Evolutionary conservation across 2,113 vertebrate species (phyloP).

Genomic region (Strix uralensis): DNA sequence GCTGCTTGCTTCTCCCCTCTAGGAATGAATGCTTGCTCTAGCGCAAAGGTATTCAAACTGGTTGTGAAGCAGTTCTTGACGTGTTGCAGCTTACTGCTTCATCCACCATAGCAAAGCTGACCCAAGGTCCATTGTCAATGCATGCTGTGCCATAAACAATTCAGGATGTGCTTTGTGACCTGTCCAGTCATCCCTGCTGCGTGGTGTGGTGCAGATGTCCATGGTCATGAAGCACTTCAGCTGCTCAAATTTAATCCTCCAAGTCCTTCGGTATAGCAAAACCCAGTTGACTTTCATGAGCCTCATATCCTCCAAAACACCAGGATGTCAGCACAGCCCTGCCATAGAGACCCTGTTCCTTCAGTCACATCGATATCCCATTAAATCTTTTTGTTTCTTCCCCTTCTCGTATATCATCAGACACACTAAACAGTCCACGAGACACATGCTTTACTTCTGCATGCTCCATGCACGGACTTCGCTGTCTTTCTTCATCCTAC

Average conservation of each 20-base stretch:
- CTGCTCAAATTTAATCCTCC: neutral
- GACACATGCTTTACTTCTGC: neutral
- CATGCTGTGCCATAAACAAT: neutral
- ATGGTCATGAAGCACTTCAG: neutral
- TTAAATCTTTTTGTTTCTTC: neutral
- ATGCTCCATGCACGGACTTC: neutral
- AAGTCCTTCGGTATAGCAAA: neutral
- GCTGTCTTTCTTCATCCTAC: neutral
- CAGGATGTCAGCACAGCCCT: neutral
- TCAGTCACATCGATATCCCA: neutral
- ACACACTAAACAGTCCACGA: neutral
- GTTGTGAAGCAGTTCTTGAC: neutral
- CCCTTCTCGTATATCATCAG: neutral
- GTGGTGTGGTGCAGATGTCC: fast-evolving
- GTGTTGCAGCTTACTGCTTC: neutral
- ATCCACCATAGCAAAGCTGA: neutral
- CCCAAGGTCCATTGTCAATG: neutral
- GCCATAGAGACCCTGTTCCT: neutral
- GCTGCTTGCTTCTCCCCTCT: neutral
- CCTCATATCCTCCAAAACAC: neutral
- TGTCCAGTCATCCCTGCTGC: neutral
- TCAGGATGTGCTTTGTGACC: fast-evolving
- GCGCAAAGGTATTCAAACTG: neutral
- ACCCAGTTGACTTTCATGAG: neutral
- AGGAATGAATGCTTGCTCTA: fast-evolving